Percentiles rank a stretch among this genome's conserved stretches.
Evolutionary conservation across 2,113 vertebrate species (phyloP).

Genomic region (Salvator merianae): DNA sequence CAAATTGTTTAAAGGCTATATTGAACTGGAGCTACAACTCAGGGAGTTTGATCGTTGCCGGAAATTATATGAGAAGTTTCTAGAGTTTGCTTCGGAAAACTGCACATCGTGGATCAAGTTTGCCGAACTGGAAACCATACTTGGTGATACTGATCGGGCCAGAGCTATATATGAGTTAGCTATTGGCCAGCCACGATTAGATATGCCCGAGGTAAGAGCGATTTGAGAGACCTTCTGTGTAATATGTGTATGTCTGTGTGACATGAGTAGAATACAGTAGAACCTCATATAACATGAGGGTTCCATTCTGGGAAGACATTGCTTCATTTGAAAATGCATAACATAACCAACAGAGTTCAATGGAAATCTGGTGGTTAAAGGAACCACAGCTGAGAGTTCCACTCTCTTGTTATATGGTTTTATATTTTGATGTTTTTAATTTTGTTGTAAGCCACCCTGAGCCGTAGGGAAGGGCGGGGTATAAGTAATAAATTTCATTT

Average conservation of each 20-base stretch:
- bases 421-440: too few relatives aligned
- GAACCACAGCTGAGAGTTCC: too few relatives aligned
- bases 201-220: constrained; percentile 93
- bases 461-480: too few relatives aligned
- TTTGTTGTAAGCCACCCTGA: too few relatives aligned
- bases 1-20: constrained; percentile 98
- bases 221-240: fast-evolving
- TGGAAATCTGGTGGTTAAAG: too few relatives aligned
- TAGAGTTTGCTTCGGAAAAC: constrained; percentile 95
- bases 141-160: constrained; percentile 89
- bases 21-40: constrained; percentile 93
- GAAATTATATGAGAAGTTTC: constrained; percentile 96
- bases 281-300: not conserved
- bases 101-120: constrained; percentile 99
- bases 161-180: constrained; percentile 94
- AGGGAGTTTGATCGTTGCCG: constrained; percentile 96
- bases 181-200: constrained; percentile 91
- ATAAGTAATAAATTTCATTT: too few relatives aligned
- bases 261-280: not conserved
- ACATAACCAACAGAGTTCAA: not conserved
- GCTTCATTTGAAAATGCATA: too few relatives aligned
- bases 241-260: not conserved
- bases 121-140: constrained; percentile 93
- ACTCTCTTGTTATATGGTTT: too few relatives aligned
- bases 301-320: too few relatives aligned